Evolutionary conservation across 2,113 vertebrate species (phyloP).

Genomic region (Calyptommatus sinebrachiatus): DNA sequence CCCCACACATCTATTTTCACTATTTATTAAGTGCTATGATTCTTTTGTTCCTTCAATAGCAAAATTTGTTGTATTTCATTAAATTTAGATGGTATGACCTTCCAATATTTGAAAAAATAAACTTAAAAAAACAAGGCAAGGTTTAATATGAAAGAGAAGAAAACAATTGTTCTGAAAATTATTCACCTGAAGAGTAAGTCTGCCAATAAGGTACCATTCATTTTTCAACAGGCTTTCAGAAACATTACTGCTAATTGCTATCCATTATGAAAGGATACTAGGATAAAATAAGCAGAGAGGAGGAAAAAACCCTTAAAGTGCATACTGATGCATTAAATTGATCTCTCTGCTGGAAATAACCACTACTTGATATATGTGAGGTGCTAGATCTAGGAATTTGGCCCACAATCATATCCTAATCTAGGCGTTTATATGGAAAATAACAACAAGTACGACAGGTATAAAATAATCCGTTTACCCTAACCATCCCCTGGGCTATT

Average conservation of each 20-base stretch:
- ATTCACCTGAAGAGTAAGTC: neutral
- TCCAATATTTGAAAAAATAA: neutral
- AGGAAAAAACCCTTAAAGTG: conserved; percentile 26
- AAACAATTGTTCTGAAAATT: conserved; percentile 5
- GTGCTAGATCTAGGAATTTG: neutral
- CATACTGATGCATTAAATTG: neutral
- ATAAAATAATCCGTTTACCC: neutral
- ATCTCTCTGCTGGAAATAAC: neutral
- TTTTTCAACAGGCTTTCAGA: conserved; percentile 20
- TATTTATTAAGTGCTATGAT: no score
- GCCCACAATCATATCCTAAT: neutral
- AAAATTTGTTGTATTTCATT: no score
- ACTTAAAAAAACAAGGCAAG: neutral
- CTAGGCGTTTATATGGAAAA: neutral
- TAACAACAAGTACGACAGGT: neutral
- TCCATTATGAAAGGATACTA: conserved; percentile 4
- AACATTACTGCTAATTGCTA: conserved; percentile 9
- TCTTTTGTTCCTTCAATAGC: no score
- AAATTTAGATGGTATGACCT: neutral
- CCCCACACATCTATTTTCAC: no score
- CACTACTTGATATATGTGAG: neutral
- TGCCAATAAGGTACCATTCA: neutral
- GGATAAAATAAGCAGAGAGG: conserved; percentile 1
- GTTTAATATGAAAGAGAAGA: neutral
- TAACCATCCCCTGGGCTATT: neutral